phyloP scores from a whole-genome alignment of 92 coral and sea anemone species.

The Epizoanthus rinbou region DNA sequence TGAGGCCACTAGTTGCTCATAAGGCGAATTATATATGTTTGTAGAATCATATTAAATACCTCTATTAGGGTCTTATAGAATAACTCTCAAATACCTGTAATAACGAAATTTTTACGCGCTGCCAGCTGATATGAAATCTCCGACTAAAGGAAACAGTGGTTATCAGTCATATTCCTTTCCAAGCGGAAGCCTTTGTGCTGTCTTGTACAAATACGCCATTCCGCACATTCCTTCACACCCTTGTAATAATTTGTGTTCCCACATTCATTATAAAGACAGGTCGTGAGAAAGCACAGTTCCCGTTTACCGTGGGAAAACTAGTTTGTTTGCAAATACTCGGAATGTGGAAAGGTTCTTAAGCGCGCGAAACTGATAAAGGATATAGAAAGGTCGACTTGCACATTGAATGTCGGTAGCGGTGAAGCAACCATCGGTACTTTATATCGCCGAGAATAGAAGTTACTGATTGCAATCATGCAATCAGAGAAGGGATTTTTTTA shows the following conservation, averaged over 20 bases:
- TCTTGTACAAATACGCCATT: slow-evolving; percentile 38
- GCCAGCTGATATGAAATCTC: background rate
- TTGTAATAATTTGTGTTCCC: slow-evolving; percentile 20
- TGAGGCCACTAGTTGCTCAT: slow-evolving; percentile 12
- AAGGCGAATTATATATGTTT: slow-evolving; percentile 2
- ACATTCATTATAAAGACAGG: slow-evolving; percentile 17
- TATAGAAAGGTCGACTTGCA: background rate
- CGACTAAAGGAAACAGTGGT: background rate
- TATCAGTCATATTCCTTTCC: slow-evolving; percentile 10
- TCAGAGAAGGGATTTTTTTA: background rate
- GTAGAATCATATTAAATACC: background rate
- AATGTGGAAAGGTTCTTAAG: background rate
- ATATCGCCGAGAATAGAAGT: slow-evolving; percentile 29
- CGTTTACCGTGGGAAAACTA: slow-evolving; percentile 36
- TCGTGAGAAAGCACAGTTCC: slow-evolving; percentile 34
- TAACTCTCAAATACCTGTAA: background rate
- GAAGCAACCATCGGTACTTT: slow-evolving; percentile 2
- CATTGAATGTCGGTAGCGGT: slow-evolving; percentile 11
- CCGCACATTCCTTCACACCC: slow-evolving; percentile 37
- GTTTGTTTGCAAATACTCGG: slow-evolving; percentile 31
- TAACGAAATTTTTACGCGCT: background rate
- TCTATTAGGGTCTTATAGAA: no score
- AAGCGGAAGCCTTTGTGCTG: slow-evolving; percentile 24
- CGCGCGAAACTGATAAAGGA: slow-evolving; percentile 1
- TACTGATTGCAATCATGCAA: slow-evolving; percentile 22